A percentile compares a stretch with the other conserved stretches of the same genome.
Evolutionary conservation across 2,113 vertebrate species (phyloP).

Genomic region (Psephotus haematonotus): DNA sequence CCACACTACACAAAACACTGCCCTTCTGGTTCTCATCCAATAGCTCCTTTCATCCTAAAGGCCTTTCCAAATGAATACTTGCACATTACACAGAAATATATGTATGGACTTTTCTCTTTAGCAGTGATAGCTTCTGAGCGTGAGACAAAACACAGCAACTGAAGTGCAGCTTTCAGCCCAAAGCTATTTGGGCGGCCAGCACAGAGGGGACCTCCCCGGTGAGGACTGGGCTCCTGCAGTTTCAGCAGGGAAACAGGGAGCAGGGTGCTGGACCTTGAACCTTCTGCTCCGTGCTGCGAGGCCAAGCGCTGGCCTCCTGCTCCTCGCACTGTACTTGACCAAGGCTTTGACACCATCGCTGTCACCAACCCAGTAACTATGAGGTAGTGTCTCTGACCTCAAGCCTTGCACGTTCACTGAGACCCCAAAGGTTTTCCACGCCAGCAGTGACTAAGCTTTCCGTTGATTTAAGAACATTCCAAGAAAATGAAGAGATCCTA

Average conservation of each 20-base stretch:
- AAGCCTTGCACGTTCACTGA: constrained; percentile 5
- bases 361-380: constrained; percentile 34
- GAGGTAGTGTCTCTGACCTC: constrained; percentile 56
- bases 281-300: neutral
- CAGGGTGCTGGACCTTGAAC: neutral
- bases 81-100: rapidly evolving
- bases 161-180: neutral
- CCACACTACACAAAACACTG: neutral
- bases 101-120: neutral
- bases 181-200: neutral
- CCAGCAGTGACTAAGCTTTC: constrained; percentile 45
- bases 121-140: rapidly evolving
- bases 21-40: constrained; percentile 16
- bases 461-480: neutral
- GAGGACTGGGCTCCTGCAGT: neutral
- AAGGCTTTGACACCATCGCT: neutral
- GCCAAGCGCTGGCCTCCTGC: neutral
- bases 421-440: constrained; percentile 24
- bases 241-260: neutral
- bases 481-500: neutral
- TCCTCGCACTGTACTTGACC: neutral
- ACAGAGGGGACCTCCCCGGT: neutral
- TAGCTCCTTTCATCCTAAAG: constrained; percentile 32
- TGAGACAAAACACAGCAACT: neutral
- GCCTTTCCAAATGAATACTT: neutral